Percentiles rank a stretch among this genome's conserved stretches.
These are phyloP conservation scores for Illadopsis cleaveri DNA, from an alignment of 2,113 vertebrate species.

Conservation along the genomic window DNA sequence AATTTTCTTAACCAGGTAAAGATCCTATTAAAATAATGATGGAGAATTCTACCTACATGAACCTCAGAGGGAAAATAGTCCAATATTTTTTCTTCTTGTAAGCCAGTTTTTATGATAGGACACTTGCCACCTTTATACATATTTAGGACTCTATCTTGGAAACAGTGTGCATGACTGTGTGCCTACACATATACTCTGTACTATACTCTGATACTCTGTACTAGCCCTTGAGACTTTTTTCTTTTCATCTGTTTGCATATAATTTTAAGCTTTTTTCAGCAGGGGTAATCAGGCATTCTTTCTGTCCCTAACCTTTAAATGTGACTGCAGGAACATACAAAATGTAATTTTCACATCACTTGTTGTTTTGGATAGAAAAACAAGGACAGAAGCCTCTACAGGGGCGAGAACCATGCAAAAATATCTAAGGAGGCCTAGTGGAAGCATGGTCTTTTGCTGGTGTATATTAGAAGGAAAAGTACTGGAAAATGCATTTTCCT, in stretches of 20 bases:
- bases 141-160: not conserved
- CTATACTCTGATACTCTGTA: not conserved
- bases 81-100: not conserved
- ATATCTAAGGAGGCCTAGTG: not conserved
- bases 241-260: not conserved
- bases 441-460: not conserved
- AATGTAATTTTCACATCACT: not conserved
- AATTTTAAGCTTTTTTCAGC: not conserved
- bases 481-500: not conserved
- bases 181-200: not conserved
- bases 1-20: not conserved
- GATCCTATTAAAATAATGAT: not conserved
- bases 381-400: not conserved
- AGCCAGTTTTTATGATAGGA: not conserved
- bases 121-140: not conserved
- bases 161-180: not conserved
- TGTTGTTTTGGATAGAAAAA: not conserved
- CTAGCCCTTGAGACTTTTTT: not conserved
- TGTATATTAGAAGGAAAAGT: not conserved
- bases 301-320: not conserved
- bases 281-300: not conserved
- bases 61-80: not conserved
- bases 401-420: not conserved
- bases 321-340: not conserved
- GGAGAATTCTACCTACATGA: not conserved